Evolutionary conservation across 2,888 invertebrate genomes (phyloP).

Genomic region (Zhengitettix transpicula): DNA sequence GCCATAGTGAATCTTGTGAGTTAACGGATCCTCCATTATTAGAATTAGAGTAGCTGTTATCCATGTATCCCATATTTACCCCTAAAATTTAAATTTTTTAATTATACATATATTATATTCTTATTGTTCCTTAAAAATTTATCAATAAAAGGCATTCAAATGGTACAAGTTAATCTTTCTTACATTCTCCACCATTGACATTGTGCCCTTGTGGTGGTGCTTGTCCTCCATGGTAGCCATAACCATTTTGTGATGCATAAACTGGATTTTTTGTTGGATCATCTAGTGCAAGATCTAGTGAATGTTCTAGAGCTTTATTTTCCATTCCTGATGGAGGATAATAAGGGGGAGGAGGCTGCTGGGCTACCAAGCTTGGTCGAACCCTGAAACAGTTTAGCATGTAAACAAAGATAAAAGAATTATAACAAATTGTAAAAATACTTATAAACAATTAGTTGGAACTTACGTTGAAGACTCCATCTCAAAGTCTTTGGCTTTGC

Average conservation of each 20-base stretch:
- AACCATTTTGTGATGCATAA: slow-evolving; percentile 69
- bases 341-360: slow-evolving; percentile 77
- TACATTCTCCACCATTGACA: slow-evolving; percentile 64
- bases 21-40: slow-evolving; percentile 92
- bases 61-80: slow-evolving; percentile 79
- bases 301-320: slow-evolving; percentile 81
- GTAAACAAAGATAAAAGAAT: background rate
- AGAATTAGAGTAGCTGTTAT: slow-evolving; percentile 83
- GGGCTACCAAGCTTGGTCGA: slow-evolving; percentile 68
- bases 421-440: background rate
- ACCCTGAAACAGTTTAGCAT: slow-evolving; percentile 27
- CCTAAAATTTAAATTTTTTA: slow-evolving; percentile 28
- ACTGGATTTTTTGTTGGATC: slow-evolving; percentile 66
- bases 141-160: too few relatives aligned
- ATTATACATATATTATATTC: too few relatives aligned
- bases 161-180: slow-evolving; percentile 25
- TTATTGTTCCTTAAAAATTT: too few relatives aligned
- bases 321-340: slow-evolving; percentile 78
- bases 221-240: slow-evolving; percentile 64
- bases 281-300: slow-evolving; percentile 70
- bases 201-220: slow-evolving; percentile 45
- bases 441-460: background rate
- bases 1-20: slow-evolving; percentile 88
- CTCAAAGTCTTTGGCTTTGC: slow-evolving; percentile 73
- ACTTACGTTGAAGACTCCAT: slow-evolving; percentile 44